A percentile compares a stretch with the other conserved stretches of the same genome.
These are phyloP conservation scores for Strigamia transsilvanica DNA, from an alignment of 2,888 invertebrate species.

Conservation along the genomic window DNA sequence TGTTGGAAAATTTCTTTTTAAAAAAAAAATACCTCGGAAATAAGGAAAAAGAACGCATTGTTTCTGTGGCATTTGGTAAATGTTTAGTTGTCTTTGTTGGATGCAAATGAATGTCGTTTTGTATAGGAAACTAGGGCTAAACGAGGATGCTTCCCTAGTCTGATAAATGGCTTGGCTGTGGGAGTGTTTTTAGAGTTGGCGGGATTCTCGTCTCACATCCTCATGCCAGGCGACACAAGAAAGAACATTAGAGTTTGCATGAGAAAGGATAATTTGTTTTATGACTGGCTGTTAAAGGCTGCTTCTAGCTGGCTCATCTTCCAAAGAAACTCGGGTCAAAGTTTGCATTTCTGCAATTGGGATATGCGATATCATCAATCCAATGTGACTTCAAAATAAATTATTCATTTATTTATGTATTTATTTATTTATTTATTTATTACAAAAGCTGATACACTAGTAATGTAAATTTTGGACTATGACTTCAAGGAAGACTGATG, in stretches of 20 bases:
- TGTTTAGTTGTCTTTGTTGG: conserved; percentile 2
- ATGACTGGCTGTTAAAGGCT: background rate
- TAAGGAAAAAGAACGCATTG: background rate
- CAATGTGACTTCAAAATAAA: background rate
- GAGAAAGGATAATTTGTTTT: conserved; percentile 8
- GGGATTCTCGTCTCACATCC: background rate
- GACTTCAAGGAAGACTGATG: no score
- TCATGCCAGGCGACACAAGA: conserved; percentile 3
- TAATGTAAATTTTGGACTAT: no score
- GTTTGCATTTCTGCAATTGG: background rate
- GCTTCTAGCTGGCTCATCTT: background rate
- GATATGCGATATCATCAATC: background rate
- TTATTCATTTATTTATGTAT: no score
- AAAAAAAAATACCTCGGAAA: background rate
- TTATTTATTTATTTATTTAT: no score
- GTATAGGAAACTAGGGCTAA: conserved; percentile 1
- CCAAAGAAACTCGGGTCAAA: background rate
- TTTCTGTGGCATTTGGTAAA: background rate
- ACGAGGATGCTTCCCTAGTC: background rate
- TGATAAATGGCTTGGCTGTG: background rate
- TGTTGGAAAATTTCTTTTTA: background rate
- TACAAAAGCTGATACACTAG: no score
- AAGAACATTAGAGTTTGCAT: conserved; percentile 7
- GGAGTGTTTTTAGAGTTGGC: conserved; percentile 2
- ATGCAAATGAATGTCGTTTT: background rate